Conservation (phyloP, 2,113 vertebrate species). For the Limnothrissa miodon region DNA sequence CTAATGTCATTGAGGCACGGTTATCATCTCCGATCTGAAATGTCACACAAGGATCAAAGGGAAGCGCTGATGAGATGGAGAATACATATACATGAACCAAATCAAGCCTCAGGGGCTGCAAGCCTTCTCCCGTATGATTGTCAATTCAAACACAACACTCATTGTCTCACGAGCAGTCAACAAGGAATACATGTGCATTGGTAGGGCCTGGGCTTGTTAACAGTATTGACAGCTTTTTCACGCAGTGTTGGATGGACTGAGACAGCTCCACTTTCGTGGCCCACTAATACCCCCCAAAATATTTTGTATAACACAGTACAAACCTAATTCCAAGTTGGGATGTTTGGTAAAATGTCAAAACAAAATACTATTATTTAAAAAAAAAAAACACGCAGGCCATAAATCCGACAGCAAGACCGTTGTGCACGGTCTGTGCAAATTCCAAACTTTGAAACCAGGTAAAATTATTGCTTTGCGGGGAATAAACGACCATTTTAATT, state of each 20-base stretch:
- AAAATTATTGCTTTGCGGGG: no score
- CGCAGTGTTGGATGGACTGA: neutral
- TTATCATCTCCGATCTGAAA: neutral
- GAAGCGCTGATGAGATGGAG: neutral
- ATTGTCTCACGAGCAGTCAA: neutral
- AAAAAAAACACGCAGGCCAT: no score
- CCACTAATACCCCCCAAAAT: no score
- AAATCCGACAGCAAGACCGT: no score
- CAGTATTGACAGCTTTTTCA: neutral
- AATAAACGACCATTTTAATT: no score
- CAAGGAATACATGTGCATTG: neutral
- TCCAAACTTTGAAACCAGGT: no score
- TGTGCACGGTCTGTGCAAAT: no score
- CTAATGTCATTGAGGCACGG: neutral
- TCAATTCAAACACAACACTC: neutral
- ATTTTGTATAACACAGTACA: no score
- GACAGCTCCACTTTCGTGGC: no score
- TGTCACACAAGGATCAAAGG: neutral
- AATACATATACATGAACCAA: constrained; percentile 1
- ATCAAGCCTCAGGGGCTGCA: neutral
- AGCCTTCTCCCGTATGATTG: neutral
- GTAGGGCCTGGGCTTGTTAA: neutral
- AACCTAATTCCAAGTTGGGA: no score
- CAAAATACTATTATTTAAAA: no score
- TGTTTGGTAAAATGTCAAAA: no score